Evolutionary conservation across 2,797 vertebrate species (phyloP).

Genomic region (Poecile montanus): DNA sequence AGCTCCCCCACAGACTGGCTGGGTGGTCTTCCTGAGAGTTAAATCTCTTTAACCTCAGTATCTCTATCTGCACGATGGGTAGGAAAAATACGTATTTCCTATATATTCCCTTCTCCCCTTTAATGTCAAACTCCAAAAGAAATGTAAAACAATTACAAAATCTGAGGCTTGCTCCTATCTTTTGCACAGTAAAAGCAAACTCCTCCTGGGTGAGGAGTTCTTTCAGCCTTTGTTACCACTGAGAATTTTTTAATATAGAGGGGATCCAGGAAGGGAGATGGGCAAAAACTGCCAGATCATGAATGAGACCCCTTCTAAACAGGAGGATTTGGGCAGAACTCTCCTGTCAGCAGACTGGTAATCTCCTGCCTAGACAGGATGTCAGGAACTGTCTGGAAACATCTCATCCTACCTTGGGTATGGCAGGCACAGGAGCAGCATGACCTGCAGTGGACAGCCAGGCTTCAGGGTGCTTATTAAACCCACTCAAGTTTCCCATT

Average conservation of each 20-base stretch:
- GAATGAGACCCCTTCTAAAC: neutral
- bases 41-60: neutral
- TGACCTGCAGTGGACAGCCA: neutral
- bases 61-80: neutral
- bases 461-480: neutral
- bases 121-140: neutral
- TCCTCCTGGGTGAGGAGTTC: neutral
- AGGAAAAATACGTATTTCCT: neutral
- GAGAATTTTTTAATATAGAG: neutral
- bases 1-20: conserved; percentile 39
- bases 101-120: neutral
- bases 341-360: neutral
- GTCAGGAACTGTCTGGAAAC: neutral
- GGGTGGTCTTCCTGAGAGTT: conserved; percentile 1
- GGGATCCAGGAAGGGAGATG: neutral
- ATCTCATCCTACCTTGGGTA: neutral
- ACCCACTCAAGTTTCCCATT: neutral
- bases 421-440: neutral
- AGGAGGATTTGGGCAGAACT: neutral
- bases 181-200: neutral
- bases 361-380: neutral
- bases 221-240: neutral
- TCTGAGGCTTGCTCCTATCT: neutral
- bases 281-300: neutral
- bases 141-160: neutral